Evolutionary conservation across 2,113 vertebrate genomes (phyloP), one percentile per base, ranked within the genome.

Genomic region (Sclerurus mexicanus): DNA sequence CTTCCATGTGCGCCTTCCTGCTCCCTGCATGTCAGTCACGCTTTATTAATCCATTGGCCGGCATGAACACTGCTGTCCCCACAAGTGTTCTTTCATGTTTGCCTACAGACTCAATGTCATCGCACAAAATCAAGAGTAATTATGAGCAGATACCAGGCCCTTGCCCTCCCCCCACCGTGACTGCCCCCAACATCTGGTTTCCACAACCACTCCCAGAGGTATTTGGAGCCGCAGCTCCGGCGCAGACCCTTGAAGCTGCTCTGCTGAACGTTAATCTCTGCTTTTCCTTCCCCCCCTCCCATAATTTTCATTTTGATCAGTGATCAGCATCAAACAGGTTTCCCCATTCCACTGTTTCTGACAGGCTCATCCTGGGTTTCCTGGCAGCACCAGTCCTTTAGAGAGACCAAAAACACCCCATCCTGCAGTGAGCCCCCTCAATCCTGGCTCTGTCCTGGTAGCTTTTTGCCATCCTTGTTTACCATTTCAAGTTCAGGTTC

Each of bases 41-140:
- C 97, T 44, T 84, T 96, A 97, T 98, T 98, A 98, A 96, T 97
- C 96, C 96, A 44, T 11, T 20, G 95, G 96, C 91, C 64, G 8
- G 95, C 84, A 6, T 42, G 95, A 89, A 86, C 74, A 10, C 67
- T 73, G 97, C 67, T 97, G 97, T 98, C 97, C 97, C 96, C 97
- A 95, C 96, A 92, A 92, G 93, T 93, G 89, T 50, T 96, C 98
- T 98, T 98, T 98, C 96, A 98, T 98, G 98, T 98, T 91, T 96
- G 98, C 98, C 97, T 98, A 86, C 98, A 97, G 98, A 98, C 98
- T 97, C 98, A 90, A 97, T 97, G 98, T 98, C 98, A 98, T 98
- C 98, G 87, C 97, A 97, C 97, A 96, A 98, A 98, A 99, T 99
- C 98, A 99, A 97, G 97, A 96, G 98, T 99, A 99, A 99, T 99